A percentile compares a stretch with the other conserved stretches of the same genome.
phyloP scores from a whole-genome alignment of 2,888 invertebrate genomes.

The Phragmatobia fuliginosa region DNA sequence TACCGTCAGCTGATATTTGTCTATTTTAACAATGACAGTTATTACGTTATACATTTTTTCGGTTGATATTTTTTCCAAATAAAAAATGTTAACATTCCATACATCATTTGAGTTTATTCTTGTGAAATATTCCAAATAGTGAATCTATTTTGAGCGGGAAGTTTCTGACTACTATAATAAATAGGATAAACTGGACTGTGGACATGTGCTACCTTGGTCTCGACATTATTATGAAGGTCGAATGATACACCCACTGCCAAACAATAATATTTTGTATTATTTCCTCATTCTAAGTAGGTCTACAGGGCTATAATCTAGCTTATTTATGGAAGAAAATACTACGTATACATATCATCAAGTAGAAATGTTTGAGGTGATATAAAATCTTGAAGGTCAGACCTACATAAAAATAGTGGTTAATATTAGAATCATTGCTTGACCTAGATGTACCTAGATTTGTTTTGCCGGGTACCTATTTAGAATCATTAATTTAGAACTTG shows the following conservation, averaged over 20 bases:
- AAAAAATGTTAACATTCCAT: conserved; percentile 9
- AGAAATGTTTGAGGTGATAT: conserved; percentile 8
- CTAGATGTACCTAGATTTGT: not conserved
- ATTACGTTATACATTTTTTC: not conserved
- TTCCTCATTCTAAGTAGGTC: conserved; percentile 67
- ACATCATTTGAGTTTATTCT: conserved; percentile 28
- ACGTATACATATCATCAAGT: conserved; percentile 25
- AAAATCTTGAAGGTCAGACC: conserved; percentile 7
- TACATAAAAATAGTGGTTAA: conserved; percentile 11
- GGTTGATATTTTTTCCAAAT: conserved; percentile 1
- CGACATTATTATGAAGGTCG: conserved; percentile 67
- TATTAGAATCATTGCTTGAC: not conserved
- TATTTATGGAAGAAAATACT: conserved; percentile 30
- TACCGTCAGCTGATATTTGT: too few species aligned
- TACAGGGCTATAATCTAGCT: conserved; percentile 41
- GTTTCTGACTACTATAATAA: conserved; percentile 60
- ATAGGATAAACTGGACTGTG: conserved; percentile 55
- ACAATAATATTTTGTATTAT: conserved; percentile 70
- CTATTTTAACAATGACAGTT: too few species aligned
- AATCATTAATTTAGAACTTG: conserved; percentile 19
- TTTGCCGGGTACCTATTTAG: conserved; percentile 11
- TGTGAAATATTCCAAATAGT: conserved; percentile 39
- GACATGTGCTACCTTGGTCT: conserved; percentile 71
- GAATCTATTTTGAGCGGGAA: conserved; percentile 54
- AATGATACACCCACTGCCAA: conserved; percentile 63